Base-by-base conservation (phyloP, 2,797 vertebrate species). In the Cryptoblepharus egeriae region DNA sequence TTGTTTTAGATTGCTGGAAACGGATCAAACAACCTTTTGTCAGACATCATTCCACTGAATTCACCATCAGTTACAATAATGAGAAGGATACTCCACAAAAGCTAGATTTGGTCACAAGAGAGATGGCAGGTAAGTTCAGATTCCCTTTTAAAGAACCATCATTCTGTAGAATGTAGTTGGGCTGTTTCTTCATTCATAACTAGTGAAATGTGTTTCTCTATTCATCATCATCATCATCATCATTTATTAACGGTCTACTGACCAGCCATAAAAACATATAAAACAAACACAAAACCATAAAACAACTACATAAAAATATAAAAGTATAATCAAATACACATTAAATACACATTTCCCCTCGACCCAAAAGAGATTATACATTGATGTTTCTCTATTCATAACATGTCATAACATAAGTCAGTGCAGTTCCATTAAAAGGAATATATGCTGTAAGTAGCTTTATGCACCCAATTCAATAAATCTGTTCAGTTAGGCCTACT, bases 31-130 rank as follows among this genome's bases (percentile, higher is more conserved):
- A 96, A 83, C 96, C 97, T 2, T 97, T 97, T 86, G 90, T 93
- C 80, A 95, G 96, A 73, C 96, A 96, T 82, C 96, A 96, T 81
- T 97, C 97, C 6, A 93, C 96, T 0, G 97, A 98, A 91, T 97
- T 97, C 92, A 97, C 97, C 78, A 97, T 97, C 92, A 97, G 95
- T 94, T 98, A 97, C 78, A 96, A 93, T 75, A 95, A 96, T 0
- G 97, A 97, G 84, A 97, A 97, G 86, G 97, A 97, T 52, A 90
- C 93, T 35, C 87, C 96, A 8, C 96, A 97, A 63, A 97, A 96
- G 79, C 91, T 97, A 81, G 97, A 97, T 88, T 93, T 97, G 86
- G 95, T 97, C 85, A 97, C 95, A 77, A 96, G 97, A 68, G 95
- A 95, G 70, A 95, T 96, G 92, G 96, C 96, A 93, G 97, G 97